phyloP scores from a whole-genome alignment of 1,140 invertebrate genomes.

The Panagrolaimus sp. region DNA sequence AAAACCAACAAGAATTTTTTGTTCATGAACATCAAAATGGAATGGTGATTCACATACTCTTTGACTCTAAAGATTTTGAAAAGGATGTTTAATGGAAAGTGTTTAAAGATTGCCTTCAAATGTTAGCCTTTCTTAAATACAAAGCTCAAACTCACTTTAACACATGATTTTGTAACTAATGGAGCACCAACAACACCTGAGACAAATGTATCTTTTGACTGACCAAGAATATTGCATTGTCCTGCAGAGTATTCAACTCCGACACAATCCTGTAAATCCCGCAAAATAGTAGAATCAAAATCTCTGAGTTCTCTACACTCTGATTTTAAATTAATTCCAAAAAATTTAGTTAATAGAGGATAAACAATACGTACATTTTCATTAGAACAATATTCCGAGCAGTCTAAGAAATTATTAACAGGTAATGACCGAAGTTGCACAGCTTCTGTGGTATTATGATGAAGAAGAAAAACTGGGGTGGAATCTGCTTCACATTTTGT shows the following conservation, averaged over 20 bases:
- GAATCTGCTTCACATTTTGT: slow-evolving; percentile 25
- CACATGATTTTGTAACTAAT: slow-evolving; percentile 41
- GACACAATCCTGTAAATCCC: slow-evolving; percentile 45
- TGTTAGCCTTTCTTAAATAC: neutral
- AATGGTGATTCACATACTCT: slow-evolving; percentile 57
- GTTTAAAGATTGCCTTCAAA: no score
- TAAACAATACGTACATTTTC: slow-evolving; percentile 38
- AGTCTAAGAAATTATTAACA: slow-evolving; percentile 43
- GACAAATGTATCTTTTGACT: slow-evolving; percentile 28
- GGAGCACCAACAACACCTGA: slow-evolving; percentile 4
- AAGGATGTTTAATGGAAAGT: neutral
- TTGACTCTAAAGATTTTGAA: slow-evolving; percentile 48
- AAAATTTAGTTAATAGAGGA: slow-evolving; percentile 3
- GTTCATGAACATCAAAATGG: slow-evolving; percentile 57
- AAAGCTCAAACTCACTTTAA: slow-evolving; percentile 33
- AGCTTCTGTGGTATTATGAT: slow-evolving; percentile 52
- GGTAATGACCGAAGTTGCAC: slow-evolving; percentile 42
- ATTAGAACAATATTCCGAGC: slow-evolving; percentile 50
- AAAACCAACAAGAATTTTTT: slow-evolving; percentile 57
- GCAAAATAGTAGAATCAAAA: slow-evolving; percentile 20
- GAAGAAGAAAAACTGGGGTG: slow-evolving; percentile 52
- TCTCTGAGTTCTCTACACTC: slow-evolving; percentile 23
- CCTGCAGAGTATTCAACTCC: slow-evolving; percentile 43
- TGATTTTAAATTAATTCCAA: neutral
- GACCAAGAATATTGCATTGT: slow-evolving; percentile 33